A percentile compares a stretch with the other conserved stretches of the same genome.
These are phyloP conservation scores for Drosophila asahinai DNA, from an alignment of 1,140 invertebrate species.

Conservation along the genomic window DNA sequence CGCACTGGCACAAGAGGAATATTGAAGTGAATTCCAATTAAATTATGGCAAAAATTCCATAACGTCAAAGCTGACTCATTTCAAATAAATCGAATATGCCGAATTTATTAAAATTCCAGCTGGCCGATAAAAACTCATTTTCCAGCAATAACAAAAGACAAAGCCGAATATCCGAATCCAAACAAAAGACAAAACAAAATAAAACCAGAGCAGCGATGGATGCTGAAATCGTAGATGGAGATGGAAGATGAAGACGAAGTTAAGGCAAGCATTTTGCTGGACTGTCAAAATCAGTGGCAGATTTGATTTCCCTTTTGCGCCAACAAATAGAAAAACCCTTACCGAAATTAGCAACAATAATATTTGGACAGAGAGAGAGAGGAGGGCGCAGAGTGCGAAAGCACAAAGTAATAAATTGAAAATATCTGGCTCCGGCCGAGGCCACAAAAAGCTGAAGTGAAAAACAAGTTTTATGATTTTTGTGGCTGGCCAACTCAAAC, in stretches of 20 bases:
- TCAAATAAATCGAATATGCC: conserved; percentile 37
- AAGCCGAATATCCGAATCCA: conserved; percentile 23
- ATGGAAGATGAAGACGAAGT: conserved; percentile 22
- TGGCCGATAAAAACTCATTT: conserved; percentile 37
- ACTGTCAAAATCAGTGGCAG: conserved; percentile 43
- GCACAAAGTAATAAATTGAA: conserved; percentile 54
- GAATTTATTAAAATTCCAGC: conserved; percentile 45
- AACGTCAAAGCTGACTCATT: conserved; percentile 40
- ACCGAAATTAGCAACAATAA: conserved; percentile 65
- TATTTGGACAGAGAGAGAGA: conserved; percentile 25
- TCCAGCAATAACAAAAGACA: conserved; percentile 37
- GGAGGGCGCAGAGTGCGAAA: not conserved
- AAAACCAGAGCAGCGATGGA: conserved; percentile 14
- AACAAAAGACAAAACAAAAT: conserved; percentile 29
- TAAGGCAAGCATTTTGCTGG: conserved; percentile 33
- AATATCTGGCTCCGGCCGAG: conserved; percentile 46
- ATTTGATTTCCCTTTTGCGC: conserved; percentile 53
- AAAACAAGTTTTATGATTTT: conserved; percentile 72
- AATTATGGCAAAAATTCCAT: conserved; percentile 37
- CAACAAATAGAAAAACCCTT: conserved; percentile 57
- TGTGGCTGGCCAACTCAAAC: conserved; percentile 54
- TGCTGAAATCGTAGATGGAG: conserved; percentile 9
- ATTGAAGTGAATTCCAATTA: conserved; percentile 41
- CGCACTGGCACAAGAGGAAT: conserved; percentile 29
- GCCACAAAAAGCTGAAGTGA: conserved; percentile 45